Conservation (phyloP, 2,797 vertebrate genomes). For the Parauchenoglanis ngamensis region DNA sequence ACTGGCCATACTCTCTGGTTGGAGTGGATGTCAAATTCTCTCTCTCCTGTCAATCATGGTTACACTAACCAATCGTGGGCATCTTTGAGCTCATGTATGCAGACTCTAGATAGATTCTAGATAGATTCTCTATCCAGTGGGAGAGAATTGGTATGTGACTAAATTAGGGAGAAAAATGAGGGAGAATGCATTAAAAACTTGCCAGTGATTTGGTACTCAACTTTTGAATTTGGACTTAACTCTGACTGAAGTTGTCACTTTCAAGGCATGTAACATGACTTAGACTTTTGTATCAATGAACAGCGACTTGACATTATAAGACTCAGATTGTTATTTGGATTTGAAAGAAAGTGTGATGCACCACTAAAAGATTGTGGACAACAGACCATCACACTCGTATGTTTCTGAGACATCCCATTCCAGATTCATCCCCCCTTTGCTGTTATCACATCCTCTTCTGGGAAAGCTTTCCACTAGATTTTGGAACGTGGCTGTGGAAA, state of each 20-base stretch:
- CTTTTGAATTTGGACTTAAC: background rate
- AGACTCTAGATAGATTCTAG: no score
- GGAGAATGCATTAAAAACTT: background rate
- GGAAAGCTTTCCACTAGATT: background rate
- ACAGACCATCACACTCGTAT: no score
- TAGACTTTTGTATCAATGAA: background rate
- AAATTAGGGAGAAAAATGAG: background rate
- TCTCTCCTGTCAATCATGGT: background rate
- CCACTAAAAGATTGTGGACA: background rate
- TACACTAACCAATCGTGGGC: background rate
- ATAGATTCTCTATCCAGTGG: background rate
- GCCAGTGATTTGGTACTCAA: background rate
- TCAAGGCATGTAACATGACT: background rate
- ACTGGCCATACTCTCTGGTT: background rate
- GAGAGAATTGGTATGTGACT: background rate
- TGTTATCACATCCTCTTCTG: background rate
- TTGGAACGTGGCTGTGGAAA: background rate
- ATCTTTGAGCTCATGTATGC: background rate
- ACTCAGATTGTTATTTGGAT: background rate
- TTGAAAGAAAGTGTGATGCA: background rate
- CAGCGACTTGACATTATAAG: background rate
- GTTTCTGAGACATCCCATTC: background rate
- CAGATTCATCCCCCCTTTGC: background rate
- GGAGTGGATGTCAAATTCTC: background rate
- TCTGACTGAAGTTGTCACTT: background rate